Evolutionary conservation across 2,113 vertebrate species (phyloP).

Genomic region (Trichomycterus rosablanca): DNA sequence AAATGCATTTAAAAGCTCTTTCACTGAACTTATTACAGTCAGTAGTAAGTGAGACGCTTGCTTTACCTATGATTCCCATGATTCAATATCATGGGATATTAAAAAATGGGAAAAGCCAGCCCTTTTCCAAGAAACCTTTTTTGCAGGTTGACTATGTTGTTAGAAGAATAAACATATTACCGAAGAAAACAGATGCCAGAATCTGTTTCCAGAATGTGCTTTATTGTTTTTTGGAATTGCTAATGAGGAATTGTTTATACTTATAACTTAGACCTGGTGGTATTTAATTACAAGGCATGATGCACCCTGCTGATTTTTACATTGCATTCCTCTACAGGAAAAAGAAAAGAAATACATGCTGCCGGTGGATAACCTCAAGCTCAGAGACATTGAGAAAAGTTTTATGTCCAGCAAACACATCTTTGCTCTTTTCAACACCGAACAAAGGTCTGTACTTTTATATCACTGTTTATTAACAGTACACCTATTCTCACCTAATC

Average conservation of each 20-base stretch:
- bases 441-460: constrained; percentile 77
- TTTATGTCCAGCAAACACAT: constrained; percentile 98
- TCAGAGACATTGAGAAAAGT: constrained; percentile 91
- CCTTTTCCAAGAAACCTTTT: too few species aligned
- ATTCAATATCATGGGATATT: too few species aligned
- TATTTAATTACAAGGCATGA: background rate
- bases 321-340: constrained; percentile 60
- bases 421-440: constrained; percentile 93
- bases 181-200: background rate
- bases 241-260: background rate
- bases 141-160: background rate
- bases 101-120: too few species aligned
- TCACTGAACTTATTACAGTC: too few species aligned
- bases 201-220: background rate
- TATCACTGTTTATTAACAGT: background rate
- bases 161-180: background rate
- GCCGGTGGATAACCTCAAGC: constrained; percentile 88
- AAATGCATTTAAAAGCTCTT: too few species aligned
- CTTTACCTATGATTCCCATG: too few species aligned
- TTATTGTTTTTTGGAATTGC: too few species aligned
- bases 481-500: background rate
- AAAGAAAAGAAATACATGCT: constrained; percentile 93
- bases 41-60: too few species aligned
- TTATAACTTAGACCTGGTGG: background rate
- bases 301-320: background rate